Conservation (phyloP, 2,888 invertebrate genomes). For the Periphyllus acericola region DNA sequence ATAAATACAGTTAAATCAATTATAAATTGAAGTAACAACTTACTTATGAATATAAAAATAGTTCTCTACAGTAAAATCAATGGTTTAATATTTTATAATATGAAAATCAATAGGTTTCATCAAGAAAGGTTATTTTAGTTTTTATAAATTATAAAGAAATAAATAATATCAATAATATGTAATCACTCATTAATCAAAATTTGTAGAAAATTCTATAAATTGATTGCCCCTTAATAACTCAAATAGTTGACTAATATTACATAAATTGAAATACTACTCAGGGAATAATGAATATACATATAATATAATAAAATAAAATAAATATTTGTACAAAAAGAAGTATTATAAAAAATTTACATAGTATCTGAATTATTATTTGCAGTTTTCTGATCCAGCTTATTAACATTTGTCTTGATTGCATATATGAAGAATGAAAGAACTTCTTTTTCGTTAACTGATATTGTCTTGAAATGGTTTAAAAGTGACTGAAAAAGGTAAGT, state of each 20-base stretch:
- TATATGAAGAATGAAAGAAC: constrained; percentile 94
- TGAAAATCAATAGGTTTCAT: no score
- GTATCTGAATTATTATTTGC: constrained; percentile 75
- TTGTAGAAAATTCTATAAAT: not conserved
- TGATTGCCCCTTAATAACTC: not conserved
- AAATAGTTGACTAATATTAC: not conserved
- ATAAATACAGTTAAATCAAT: no score
- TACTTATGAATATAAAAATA: not conserved
- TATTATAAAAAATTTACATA: constrained; percentile 67
- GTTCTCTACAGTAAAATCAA: not conserved
- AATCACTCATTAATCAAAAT: not conserved
- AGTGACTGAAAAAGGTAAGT: constrained; percentile 77
- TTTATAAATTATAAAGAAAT: constrained; percentile 5
- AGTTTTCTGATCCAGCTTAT: constrained; percentile 86
- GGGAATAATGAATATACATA: no score
- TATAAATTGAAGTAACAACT: no score
- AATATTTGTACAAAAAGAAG: not conserved
- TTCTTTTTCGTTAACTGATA: constrained; percentile 95
- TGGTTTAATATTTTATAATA: no score
- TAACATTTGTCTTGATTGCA: constrained; percentile 92
- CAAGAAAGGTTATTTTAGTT: not conserved
- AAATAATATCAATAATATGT: not conserved
- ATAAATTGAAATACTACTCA: not conserved
- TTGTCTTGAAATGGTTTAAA: constrained; percentile 94
- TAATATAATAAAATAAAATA: not conserved